Conservation (phyloP, 2,113 vertebrate genomes). For the Isurus oxyrinchus region DNA sequence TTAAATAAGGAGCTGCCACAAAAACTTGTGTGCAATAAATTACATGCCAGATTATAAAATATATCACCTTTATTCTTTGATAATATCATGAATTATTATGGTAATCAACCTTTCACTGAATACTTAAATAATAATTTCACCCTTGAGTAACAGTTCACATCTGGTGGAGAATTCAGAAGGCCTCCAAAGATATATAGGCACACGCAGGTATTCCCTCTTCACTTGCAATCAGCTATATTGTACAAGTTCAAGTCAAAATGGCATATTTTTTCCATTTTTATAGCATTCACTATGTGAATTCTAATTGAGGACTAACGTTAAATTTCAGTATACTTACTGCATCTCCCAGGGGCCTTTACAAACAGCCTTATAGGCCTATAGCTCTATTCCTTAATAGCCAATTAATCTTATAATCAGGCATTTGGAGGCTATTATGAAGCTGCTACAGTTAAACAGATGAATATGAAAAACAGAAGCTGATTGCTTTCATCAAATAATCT, state of each 20-base stretch:
- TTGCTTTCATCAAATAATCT: background rate
- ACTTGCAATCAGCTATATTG: background rate
- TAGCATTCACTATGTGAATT: background rate
- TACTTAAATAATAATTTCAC: background rate
- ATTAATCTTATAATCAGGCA: too few relatives aligned
- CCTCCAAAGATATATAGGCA: constrained; percentile 12
- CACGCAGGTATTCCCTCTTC: background rate
- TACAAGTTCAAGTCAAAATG: constrained; percentile 5
- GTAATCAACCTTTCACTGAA: background rate
- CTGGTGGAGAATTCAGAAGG: background rate
- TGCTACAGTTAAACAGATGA: background rate
- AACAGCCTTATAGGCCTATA: background rate
- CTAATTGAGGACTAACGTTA: background rate
- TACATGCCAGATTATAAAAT: background rate
- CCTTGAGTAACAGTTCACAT: constrained; percentile 11
- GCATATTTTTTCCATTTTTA: constrained; percentile 5
- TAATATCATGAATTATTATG: background rate
- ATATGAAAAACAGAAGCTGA: background rate
- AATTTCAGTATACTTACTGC: background rate
- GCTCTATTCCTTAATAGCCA: background rate
- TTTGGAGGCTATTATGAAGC: background rate
- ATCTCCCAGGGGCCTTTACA: background rate
- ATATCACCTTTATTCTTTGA: background rate
- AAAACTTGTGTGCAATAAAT: background rate
- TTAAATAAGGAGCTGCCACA: background rate